Conservation (phyloP, 2,113 vertebrate genomes). For the Cephalopholis sonnerati region DNA sequence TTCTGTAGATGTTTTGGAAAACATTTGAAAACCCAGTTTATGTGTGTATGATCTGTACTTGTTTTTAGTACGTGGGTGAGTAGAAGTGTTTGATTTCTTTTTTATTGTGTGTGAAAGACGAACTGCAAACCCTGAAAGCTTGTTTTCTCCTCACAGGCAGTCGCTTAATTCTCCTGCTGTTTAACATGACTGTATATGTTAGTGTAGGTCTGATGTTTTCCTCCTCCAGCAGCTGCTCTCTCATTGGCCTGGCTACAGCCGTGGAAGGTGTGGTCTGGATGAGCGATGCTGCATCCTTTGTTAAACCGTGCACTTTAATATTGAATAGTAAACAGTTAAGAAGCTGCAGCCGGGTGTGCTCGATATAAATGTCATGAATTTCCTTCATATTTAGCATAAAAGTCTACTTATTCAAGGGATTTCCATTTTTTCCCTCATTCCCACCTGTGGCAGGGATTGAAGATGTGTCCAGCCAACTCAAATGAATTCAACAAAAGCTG, state of each 20-base stretch:
- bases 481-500: constrained; percentile 12
- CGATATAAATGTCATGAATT: not conserved
- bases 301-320: constrained; percentile 50
- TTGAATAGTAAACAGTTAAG: constrained; percentile 28
- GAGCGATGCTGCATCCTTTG: constrained; percentile 49
- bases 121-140: not conserved
- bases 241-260: constrained; percentile 65
- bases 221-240: constrained; percentile 35
- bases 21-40: not conserved
- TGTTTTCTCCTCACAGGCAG: not conserved
- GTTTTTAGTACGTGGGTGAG: not conserved
- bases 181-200: not conserved
- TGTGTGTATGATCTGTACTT: not conserved
- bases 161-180: not conserved
- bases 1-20: constrained; percentile 9
- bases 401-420: not conserved
- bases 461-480: not conserved
- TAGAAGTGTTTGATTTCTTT: not conserved
- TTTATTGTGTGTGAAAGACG: not conserved
- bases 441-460: constrained; percentile 58
- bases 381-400: not conserved
- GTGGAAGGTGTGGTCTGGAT: constrained; percentile 77
- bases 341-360: not conserved
- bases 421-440: not conserved
- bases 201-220: not conserved